These are phyloP conservation scores for Danio aesculapii DNA, from an alignment of 2,797 vertebrate species.

Conservation along the genomic window DNA sequence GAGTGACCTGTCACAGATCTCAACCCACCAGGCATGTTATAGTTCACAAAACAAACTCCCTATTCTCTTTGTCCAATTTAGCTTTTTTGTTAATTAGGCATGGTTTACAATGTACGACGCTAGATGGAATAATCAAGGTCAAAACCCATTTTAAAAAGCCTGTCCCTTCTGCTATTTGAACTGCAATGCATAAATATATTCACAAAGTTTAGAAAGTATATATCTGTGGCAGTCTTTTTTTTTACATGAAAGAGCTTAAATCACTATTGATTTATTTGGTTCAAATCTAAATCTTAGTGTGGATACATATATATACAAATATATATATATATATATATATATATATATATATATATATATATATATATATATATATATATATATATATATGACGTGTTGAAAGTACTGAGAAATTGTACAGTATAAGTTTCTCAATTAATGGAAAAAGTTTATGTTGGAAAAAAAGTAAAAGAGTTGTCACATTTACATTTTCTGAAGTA, in stretches of 20 bases:
- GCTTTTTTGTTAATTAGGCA: conserved; percentile 28
- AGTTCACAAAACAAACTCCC: conserved; percentile 30
- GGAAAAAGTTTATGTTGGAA: too few species aligned
- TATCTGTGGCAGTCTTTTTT: not conserved
- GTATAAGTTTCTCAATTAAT: too few species aligned
- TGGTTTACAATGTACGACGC: not conserved
- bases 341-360: too few species aligned
- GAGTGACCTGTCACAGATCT: conserved; percentile 43
- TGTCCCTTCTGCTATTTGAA: conserved; percentile 60
- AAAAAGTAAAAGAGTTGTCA: too few species aligned
- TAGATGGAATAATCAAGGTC: conserved; percentile 8
- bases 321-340: too few species aligned
- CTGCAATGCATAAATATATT: conserved; percentile 52
- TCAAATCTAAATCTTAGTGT: too few species aligned
- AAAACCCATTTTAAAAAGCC: conserved; percentile 48
- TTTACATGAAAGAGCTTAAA: not conserved
- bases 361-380: too few species aligned
- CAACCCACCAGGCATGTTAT: conserved; percentile 24
- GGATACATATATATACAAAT: too few species aligned
- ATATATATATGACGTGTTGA: too few species aligned
- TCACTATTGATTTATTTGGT: not conserved
- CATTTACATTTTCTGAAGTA: too few species aligned
- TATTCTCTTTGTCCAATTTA: conserved; percentile 38
- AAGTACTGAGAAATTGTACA: too few species aligned
- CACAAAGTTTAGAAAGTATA: not conserved